phyloP scores from a whole-genome alignment of 2,113 vertebrate genomes.

The Silurus asotus region DNA sequence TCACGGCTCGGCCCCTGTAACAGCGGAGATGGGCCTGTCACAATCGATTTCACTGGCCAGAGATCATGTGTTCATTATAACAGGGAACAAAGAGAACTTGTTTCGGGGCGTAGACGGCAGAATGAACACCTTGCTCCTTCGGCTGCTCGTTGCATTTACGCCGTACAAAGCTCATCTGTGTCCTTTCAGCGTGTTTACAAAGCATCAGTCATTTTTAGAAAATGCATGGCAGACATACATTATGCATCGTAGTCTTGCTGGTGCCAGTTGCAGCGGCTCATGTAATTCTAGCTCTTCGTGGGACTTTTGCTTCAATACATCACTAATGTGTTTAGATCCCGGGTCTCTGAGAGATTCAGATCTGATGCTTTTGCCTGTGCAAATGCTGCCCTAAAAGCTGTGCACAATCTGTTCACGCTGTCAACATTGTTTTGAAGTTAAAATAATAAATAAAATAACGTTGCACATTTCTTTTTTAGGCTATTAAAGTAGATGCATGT shows the following conservation, averaged over 20 bases:
- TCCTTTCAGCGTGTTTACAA: neutral
- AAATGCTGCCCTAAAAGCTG: neutral
- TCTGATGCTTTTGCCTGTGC: neutral
- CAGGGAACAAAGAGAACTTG: constrained; percentile 36
- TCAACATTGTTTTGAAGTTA: neutral
- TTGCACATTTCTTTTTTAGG: neutral
- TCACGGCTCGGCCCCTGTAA: constrained; percentile 28
- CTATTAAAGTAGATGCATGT: neutral
- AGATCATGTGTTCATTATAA: constrained; percentile 54
- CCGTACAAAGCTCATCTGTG: neutral
- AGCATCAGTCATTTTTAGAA: neutral
- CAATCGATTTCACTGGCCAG: constrained; percentile 41
- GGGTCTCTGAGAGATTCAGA: neutral
- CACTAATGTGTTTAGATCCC: neutral
- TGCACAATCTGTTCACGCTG: neutral
- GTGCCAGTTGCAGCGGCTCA: neutral
- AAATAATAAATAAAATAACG: neutral
- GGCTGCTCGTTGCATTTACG: neutral
- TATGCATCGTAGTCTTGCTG: too few relatives aligned
- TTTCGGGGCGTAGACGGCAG: constrained; percentile 35
- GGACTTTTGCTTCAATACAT: neutral
- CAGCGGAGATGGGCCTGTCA: constrained; percentile 47
- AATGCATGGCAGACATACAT: neutral
- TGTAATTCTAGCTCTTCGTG: neutral
- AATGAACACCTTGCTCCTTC: constrained; percentile 12